Base-by-base conservation (phyloP, 2,888 invertebrate species). In the Malthinus flaveolus region DNA sequence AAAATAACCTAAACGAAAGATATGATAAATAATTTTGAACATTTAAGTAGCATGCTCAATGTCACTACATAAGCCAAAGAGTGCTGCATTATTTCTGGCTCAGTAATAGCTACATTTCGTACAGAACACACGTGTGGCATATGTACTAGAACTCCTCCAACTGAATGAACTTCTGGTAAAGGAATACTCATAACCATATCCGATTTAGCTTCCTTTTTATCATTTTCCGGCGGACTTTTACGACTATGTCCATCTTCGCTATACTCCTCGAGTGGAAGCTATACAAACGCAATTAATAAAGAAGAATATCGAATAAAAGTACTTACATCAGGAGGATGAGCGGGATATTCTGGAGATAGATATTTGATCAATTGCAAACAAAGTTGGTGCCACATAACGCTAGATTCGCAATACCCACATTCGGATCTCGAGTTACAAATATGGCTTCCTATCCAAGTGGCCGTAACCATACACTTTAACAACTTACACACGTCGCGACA, bases 311-410 rank as follows among this genome's bases (percentile, higher is more conserved):
- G 5, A 23, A 23, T 23, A 23, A 23, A 23, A 23, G 39, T 51
- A 79, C 84, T 83, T 81, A 91, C 90, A 79, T 91, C 90, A 32
- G 90, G 87, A 57, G 89, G 89, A 68, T 87, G 84, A 34, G 87
- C 86, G 10, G 89, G 88, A 74, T 85, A 83, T 66, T 87, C 84
- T 1, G 92, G 92, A 49, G 88, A 89, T 73, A 94, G 84, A 68
- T 91, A 91, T 62, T 89, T 87, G 31, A 95, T 86, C 33, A 95
- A 80, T 68, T 89, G 86, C 50, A 93, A 84, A 8, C 91, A 89
- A 33, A 97, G 80, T 77, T 96, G 97, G 79, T 97, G 95, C 91
- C 97, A 97, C 80, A 96, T 90, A 32, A 95, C 91, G 31, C 91
- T 89, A 54, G 95, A 91, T 75, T 96, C 95, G 79, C 97, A 98